phyloP scores from a whole-genome alignment of 2,888 invertebrate genomes.

The Osmoderma eremita region DNA sequence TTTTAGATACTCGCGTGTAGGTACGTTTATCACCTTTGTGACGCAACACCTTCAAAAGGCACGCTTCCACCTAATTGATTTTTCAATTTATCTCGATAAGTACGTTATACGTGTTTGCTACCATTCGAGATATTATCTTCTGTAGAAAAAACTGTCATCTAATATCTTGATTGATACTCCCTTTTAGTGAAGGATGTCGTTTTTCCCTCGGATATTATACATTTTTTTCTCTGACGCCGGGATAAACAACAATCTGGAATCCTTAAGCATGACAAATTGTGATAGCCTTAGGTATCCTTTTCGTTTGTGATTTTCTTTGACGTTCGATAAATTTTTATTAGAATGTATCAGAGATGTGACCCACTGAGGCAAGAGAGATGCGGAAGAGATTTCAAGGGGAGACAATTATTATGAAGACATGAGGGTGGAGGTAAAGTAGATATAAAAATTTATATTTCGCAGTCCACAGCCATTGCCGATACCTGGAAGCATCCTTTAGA shows the following conservation, averaged over 20 bases:
- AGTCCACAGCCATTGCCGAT: too few relatives aligned
- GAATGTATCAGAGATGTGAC: slow-evolving; percentile 18
- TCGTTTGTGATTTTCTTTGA: slow-evolving; percentile 23
- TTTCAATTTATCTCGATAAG: slow-evolving; percentile 33
- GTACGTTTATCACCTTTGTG: slow-evolving; percentile 8
- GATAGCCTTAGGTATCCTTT: slow-evolving; percentile 3
- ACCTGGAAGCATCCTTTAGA: too few relatives aligned
- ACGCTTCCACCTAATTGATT: slow-evolving; percentile 29
- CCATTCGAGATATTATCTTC: slow-evolving; percentile 20
- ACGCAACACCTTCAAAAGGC: slow-evolving; percentile 19
- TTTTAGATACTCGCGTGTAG: slow-evolving; percentile 8
- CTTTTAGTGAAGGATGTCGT: slow-evolving; percentile 39
- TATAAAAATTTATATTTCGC: too few relatives aligned
- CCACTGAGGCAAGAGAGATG: not conserved
- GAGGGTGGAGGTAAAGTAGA: not conserved
- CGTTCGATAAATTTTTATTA: slow-evolving; percentile 27
- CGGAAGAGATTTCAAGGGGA: not conserved
- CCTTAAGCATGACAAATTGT: slow-evolving; percentile 36
- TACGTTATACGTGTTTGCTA: slow-evolving; percentile 19
- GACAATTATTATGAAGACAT: not conserved
- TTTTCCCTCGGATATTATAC: slow-evolving; percentile 26
- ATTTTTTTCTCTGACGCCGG: slow-evolving; percentile 19
- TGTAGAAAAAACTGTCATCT: slow-evolving; percentile 38
- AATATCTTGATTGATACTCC: slow-evolving; percentile 43
- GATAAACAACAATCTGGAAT: slow-evolving; percentile 29